A percentile compares a stretch with the other conserved stretches of the same genome.
Evolutionary conservation across 2,113 vertebrate genomes (phyloP).

Genomic region (Telmatochromis sp.): DNA sequence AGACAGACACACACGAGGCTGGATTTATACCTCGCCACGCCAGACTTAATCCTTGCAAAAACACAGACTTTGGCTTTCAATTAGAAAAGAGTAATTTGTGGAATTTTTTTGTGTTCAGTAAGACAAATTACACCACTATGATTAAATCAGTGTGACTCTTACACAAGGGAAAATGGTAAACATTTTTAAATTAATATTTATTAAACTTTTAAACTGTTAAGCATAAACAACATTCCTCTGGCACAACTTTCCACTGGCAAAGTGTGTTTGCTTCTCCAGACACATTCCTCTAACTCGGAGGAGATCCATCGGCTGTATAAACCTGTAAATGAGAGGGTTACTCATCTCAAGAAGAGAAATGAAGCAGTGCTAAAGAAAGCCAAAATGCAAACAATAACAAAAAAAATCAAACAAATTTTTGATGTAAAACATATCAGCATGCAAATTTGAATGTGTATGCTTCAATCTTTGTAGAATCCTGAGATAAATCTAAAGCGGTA

Average conservation of each 20-base stretch:
- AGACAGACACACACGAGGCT: constrained; percentile 25
- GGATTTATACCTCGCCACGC: constrained; percentile 40
- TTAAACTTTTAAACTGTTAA: constrained; percentile 44
- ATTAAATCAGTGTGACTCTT: constrained; percentile 6
- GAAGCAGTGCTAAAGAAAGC: neutral
- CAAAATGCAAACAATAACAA: neutral
- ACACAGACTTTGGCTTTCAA: constrained; percentile 21
- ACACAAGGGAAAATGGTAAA: constrained; percentile 21
- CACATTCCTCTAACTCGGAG: constrained; percentile 8
- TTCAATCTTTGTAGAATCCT: neutral
- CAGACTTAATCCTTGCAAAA: constrained; percentile 39
- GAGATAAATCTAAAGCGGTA: neutral
- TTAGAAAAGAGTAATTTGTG: constrained; percentile 19
- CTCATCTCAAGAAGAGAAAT: neutral
- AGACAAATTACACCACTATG: constrained; percentile 7
- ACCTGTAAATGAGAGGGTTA: neutral
- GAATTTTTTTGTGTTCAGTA: neutral
- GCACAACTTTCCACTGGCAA: constrained; percentile 21
- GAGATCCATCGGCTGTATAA: neutral
- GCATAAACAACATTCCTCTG: constrained; percentile 47
- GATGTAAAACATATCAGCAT: neutral
- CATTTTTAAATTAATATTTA: constrained; percentile 56
- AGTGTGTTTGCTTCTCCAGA: neutral
- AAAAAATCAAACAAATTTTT: neutral
- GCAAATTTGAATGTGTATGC: neutral